Conservation (phyloP, 2,797 vertebrate genomes). For the Loriculus beryllinus region DNA sequence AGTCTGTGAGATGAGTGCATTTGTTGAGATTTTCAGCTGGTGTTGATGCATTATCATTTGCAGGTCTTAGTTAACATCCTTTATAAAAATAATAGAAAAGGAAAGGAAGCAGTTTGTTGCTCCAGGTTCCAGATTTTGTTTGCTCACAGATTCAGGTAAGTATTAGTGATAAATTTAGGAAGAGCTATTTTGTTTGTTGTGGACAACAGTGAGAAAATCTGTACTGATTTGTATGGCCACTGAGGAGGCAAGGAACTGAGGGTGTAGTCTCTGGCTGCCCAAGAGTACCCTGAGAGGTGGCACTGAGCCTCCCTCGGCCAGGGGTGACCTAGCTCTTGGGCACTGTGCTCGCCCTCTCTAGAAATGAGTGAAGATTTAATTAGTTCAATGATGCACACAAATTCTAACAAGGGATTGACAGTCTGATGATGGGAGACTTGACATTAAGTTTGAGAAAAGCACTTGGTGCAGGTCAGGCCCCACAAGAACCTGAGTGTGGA, state of each 20-base stretch:
- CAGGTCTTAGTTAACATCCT: background rate
- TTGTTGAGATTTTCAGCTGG: background rate
- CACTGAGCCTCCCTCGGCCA: background rate
- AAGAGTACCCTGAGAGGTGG: background rate
- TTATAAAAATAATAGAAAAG: background rate
- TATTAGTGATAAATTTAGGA: background rate
- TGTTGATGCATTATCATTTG: background rate
- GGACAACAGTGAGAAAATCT: background rate
- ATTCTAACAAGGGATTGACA: background rate
- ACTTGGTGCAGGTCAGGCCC: background rate
- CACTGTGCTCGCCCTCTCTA: accelerated
- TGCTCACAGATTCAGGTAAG: background rate
- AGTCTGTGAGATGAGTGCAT: background rate
- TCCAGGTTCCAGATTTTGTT: background rate
- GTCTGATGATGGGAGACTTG: background rate
- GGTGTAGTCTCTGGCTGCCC: background rate
- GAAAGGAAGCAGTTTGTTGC: background rate
- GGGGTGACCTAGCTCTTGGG: background rate
- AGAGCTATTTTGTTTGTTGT: background rate
- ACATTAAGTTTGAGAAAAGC: background rate
- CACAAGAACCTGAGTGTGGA: background rate
- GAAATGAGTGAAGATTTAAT: background rate
- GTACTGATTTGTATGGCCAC: background rate
- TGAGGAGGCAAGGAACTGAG: background rate
- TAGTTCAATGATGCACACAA: background rate